Percentiles rank a stretch among this genome's conserved stretches.
These are phyloP conservation scores for Pantherophis vulpinus DNA, from an alignment of 2,797 vertebrate genomes.

Conservation along the genomic window DNA sequence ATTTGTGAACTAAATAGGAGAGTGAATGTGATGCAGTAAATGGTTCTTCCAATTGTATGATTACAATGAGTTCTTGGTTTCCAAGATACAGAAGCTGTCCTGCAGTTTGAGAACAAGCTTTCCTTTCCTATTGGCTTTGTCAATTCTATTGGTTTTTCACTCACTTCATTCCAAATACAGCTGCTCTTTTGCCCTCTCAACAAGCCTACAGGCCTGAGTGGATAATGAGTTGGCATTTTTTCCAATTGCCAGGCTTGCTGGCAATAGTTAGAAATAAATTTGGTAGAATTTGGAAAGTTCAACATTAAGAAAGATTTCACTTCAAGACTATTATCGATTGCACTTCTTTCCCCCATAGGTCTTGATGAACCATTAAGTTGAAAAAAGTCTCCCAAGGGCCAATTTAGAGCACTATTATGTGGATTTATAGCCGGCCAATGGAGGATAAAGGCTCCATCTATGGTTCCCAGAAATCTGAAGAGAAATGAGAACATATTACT, in stretches of 20 bases:
- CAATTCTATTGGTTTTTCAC: neutral
- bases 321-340: neutral
- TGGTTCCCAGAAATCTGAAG: neutral
- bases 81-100: neutral
- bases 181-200: neutral
- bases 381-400: neutral
- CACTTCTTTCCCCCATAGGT: neutral
- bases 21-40: neutral
- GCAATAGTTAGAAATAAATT: neutral
- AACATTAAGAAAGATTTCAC: neutral
- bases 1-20: neutral
- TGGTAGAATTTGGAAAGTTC: slow-evolving; percentile 32
- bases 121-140: neutral
- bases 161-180: neutral
- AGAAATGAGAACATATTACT: neutral
- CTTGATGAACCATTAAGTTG: neutral
- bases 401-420: neutral
- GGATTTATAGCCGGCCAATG: neutral
- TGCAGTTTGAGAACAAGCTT: neutral
- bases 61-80: neutral
- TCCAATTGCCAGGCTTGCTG: neutral
- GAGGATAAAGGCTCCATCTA: neutral
- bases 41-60: neutral
- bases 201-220: neutral
- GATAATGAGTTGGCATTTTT: neutral